These are phyloP conservation scores for Sphenopsis melanotis DNA, from an alignment of 2,797 vertebrate species.

Conservation along the genomic window DNA sequence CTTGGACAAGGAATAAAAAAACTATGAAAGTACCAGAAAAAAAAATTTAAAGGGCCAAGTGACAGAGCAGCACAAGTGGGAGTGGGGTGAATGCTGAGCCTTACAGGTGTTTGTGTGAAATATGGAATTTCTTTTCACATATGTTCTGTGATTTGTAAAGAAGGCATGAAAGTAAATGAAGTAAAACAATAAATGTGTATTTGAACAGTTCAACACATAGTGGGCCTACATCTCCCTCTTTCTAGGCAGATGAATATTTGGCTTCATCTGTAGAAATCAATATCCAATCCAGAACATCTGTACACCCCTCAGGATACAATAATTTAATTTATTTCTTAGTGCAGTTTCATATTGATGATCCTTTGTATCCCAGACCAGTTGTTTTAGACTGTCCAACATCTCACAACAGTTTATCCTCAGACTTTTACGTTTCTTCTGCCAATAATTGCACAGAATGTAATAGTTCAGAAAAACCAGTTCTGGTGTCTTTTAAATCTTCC, in stretches of 20 bases:
- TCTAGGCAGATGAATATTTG: not conserved
- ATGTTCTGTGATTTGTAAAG: not conserved
- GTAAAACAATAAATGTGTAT: not conserved
- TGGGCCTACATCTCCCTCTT: not conserved
- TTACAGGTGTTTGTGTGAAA: not conserved
- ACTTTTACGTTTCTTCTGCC: not conserved
- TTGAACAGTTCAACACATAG: not conserved
- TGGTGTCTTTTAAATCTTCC: not conserved
- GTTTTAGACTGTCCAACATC: not conserved
- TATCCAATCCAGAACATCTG: not conserved
- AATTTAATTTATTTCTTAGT: not conserved
- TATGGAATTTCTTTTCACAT: not conserved
- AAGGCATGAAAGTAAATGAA: not conserved
- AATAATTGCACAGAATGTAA: not conserved
- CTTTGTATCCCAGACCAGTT: not conserved
- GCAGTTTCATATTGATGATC: not conserved
- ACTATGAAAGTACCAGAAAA: not conserved
- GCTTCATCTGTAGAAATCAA: not conserved
- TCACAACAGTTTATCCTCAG: not conserved
- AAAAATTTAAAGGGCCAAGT: not conserved
- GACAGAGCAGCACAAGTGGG: not conserved
- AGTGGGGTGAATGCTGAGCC: not conserved
- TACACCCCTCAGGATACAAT: not conserved
- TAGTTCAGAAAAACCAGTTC: not conserved
- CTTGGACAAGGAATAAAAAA: not conserved